Base-by-base conservation (phyloP, 2,113 vertebrate species). In the Hassar affinis region DNA sequence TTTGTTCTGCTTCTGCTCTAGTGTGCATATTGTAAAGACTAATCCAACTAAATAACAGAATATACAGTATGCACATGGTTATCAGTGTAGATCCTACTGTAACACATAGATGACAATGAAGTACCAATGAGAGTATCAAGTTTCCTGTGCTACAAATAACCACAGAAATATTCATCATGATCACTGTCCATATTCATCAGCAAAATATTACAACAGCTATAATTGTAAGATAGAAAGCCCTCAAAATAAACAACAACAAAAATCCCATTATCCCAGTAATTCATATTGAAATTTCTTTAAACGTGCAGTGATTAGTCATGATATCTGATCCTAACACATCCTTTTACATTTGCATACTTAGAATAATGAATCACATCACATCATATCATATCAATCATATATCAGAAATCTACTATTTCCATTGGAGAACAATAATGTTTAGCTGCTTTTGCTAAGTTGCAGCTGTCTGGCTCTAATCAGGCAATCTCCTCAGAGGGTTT, bases 141-240 rank as follows among this genome's bases (percentile, higher is more conserved):
- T 87, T 84, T 85, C 80, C 80, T 77, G 56, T 83, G 27, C 59
- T 71, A 79, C 74, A 83, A 78, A 47, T 75, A 83, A 62, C 71
- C 14, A 2, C 51, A n/a, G 14, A 52, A 49, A 68, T 77, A 62
- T 81, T 80, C 57, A 33, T 49, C 85, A 84, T 14, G 20, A 45
- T 42, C 49, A 56, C 76, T 69, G 78, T 35, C 80, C 79, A 49
- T 79, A 62, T 64, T 66, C 45, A 64, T 66, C 3, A 61, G 22
- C 15, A 30, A 62, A 35, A 22, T 3, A 57, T 78, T n/a, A 72
- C 45, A 47, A 72, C n/a, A 6, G 12, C 5, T 22, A 22, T 42
- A n/a, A 47, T 72, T 25, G 47, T 45, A 47, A 47, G 68, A 71
- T 71, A 22, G 22, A 71, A 61, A 78, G 20, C 17, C 77, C n/a